Conservation (phyloP, 2,888 invertebrate genomes). For the Glyphotaelius pellucidus region DNA sequence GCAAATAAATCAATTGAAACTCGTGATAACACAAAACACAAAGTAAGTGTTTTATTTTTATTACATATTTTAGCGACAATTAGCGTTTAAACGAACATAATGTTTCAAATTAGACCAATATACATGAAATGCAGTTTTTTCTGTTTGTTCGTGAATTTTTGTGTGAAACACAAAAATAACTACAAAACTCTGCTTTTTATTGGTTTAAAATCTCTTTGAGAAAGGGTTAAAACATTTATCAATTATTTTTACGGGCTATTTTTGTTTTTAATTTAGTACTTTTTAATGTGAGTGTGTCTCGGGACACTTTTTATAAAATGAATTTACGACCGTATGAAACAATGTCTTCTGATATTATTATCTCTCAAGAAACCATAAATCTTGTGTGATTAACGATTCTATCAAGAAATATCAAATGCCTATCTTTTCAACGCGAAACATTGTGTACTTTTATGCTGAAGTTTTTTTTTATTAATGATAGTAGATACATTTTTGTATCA, state of each 20-base stretch:
- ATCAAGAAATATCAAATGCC: neutral
- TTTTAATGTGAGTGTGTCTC: neutral
- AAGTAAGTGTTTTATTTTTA: no score
- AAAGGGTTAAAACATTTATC: neutral
- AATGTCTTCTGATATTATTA: neutral
- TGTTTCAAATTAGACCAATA: no score
- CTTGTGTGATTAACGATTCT: neutral
- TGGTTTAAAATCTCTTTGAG: neutral
- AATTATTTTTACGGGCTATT: neutral
- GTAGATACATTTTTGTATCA: neutral
- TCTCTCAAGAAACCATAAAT: neutral
- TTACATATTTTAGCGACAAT: no score
- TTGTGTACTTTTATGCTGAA: neutral
- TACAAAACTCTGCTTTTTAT: neutral
- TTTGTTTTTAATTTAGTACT: neutral
- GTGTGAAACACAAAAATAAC: no score
- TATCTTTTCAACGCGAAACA: neutral
- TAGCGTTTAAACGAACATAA: no score
- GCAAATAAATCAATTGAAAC: no score
- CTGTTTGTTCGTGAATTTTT: neutral
- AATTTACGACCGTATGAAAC: neutral
- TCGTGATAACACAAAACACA: no score
- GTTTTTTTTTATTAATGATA: neutral
- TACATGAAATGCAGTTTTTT: neutral
- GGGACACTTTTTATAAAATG: neutral